Conservation (phyloP, 2,113 vertebrate species). For the Glareola pratincola region DNA sequence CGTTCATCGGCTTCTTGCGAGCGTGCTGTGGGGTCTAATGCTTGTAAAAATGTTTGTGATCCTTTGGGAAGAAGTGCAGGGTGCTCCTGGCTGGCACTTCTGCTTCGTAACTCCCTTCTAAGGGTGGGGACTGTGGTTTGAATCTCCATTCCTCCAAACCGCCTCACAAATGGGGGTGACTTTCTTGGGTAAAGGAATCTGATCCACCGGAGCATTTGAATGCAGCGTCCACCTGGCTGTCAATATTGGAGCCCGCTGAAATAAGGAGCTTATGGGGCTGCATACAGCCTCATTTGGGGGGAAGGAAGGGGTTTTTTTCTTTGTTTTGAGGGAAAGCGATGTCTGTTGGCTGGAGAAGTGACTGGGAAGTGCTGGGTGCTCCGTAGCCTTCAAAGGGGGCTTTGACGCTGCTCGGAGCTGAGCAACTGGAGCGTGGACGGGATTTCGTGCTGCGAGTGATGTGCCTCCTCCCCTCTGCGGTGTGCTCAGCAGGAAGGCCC, state of each 20-base stretch:
- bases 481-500: background rate
- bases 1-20: background rate
- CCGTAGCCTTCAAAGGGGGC: background rate
- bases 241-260: background rate
- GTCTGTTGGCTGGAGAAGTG: background rate
- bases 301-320: background rate
- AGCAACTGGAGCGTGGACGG: accelerated
- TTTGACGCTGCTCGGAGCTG: background rate
- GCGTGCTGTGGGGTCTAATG: background rate
- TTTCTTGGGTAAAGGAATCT: background rate
- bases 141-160: background rate
- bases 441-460: slow-evolving; percentile 5
- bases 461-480: background rate
- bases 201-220: background rate
- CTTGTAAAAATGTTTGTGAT: background rate
- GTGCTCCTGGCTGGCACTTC: background rate
- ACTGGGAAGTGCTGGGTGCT: background rate
- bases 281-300: background rate
- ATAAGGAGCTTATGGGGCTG: background rate
- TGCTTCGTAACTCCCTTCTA: background rate
- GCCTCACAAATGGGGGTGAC: background rate
- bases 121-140: background rate
- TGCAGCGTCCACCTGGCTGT: background rate
- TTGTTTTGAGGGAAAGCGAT: background rate
- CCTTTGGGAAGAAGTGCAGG: background rate